Percentiles rank a stretch among this genome's conserved stretches.
These are phyloP conservation scores for Drosophila acutilabella DNA, from an alignment of 2,888 invertebrate genomes.

Conservation along the genomic window DNA sequence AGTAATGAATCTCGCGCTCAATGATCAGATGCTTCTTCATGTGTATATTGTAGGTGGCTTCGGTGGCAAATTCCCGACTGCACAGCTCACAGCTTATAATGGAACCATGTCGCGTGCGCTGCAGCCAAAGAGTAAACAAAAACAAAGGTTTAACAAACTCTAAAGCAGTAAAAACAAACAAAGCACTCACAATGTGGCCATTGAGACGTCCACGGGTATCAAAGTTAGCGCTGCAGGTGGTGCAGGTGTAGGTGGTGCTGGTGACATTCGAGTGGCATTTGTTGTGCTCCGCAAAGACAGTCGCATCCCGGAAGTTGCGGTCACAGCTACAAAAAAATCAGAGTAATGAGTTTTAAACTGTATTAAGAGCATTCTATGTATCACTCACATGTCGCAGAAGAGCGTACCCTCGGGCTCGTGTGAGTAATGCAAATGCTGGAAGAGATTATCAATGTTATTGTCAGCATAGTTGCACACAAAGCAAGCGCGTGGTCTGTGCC, in stretches of 20 bases:
- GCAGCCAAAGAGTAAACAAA: background rate
- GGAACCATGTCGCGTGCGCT: constrained; percentile 61
- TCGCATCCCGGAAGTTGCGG: constrained; percentile 66
- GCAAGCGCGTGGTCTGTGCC: constrained; percentile 80
- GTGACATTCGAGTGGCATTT: constrained; percentile 60
- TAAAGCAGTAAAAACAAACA: background rate
- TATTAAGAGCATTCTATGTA: background rate
- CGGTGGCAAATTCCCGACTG: constrained; percentile 71
- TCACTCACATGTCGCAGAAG: constrained; percentile 73
- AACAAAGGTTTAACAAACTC: background rate
- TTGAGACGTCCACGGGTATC: constrained; percentile 68
- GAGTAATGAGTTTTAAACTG: background rate
- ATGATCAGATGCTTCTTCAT: constrained; percentile 78
- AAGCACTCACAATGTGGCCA: constrained; percentile 73
- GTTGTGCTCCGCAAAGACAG: constrained; percentile 70
- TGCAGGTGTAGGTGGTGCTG: constrained; percentile 56
- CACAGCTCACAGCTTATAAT: constrained; percentile 76
- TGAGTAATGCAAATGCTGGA: constrained; percentile 81
- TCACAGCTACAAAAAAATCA: constrained; percentile 75
- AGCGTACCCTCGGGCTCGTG: constrained; percentile 74
- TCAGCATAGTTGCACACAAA: constrained; percentile 79
- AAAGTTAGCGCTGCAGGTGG: constrained; percentile 51
- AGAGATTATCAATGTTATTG: constrained; percentile 79
- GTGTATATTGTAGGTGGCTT: constrained; percentile 68
- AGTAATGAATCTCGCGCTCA: constrained; percentile 67